phyloP scores from a whole-genome alignment of 2,888 invertebrate genomes.

The Nipponacmea schrenckii region DNA sequence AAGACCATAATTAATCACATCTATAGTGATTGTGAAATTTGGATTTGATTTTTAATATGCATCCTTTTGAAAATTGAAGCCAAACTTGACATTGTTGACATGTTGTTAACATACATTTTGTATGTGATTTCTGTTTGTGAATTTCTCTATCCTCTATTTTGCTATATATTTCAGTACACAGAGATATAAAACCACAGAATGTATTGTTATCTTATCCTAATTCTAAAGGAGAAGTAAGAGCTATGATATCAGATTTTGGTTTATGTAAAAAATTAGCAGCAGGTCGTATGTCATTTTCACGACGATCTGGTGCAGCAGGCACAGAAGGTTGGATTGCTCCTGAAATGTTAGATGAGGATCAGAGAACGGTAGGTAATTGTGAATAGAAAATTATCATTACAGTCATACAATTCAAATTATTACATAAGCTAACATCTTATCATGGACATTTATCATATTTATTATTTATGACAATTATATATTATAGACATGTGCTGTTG shows the following conservation, averaged over 20 bases:
- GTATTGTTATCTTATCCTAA: conserved; percentile 86
- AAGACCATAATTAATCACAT: no score
- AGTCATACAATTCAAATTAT: conserved; percentile 69
- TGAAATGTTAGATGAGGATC: conserved; percentile 82
- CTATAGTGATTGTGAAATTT: no score
- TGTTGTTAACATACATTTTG: no score
- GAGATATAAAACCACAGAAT: conserved; percentile 98
- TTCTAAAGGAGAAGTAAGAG: conserved; percentile 78
- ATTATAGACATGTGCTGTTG: conserved; percentile 76
- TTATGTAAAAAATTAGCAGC: conserved; percentile 94
- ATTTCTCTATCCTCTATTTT: not conserved
- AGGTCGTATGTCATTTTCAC: conserved; percentile 88
- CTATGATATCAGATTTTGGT: conserved; percentile 99
- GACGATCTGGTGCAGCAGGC: conserved; percentile 83
- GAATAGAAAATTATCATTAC: conserved; percentile 77
- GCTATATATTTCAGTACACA: conserved; percentile 78
- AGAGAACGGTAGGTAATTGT: conserved; percentile 87
- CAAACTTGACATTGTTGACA: no score
- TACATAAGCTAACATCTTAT: not conserved
- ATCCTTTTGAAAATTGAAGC: no score
- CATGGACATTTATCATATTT: not conserved
- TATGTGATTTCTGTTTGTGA: no score
- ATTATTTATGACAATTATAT: not conserved
- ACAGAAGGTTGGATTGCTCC: conserved; percentile 99
- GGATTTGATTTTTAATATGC: no score